phyloP scores from a whole-genome alignment of 2,797 vertebrate species.

The Propithecus deckenii region DNA sequence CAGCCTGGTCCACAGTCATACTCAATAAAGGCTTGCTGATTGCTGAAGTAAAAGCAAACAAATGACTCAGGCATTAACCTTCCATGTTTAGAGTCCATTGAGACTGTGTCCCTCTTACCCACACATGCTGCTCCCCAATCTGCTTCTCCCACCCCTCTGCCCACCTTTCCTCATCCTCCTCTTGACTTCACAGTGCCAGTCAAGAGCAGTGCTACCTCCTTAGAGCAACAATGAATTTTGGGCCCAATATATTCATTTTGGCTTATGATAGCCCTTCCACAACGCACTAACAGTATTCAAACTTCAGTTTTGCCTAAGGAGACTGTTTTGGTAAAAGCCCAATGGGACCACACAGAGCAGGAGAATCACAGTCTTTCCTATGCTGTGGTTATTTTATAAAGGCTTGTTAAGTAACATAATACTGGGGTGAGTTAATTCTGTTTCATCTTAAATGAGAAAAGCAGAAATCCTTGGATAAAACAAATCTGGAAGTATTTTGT shows the following conservation, averaged over 20 bases:
- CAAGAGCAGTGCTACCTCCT: background rate
- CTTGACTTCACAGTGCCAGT: background rate
- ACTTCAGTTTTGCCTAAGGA: background rate
- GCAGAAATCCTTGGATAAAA: background rate
- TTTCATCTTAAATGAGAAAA: conserved; percentile 13
- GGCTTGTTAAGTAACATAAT: background rate
- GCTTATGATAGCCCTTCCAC: background rate
- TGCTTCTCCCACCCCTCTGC: background rate
- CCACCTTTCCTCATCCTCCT: background rate
- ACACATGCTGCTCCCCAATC: background rate
- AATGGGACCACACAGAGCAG: background rate
- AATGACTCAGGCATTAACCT: background rate
- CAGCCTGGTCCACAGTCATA: background rate
- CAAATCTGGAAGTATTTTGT: background rate
- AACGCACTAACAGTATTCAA: background rate
- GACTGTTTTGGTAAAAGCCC: background rate
- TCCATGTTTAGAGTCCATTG: background rate
- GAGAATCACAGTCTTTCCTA: background rate
- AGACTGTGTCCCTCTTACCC: background rate
- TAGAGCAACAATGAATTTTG: background rate
- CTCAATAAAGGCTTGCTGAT: background rate
- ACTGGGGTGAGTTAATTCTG: background rate
- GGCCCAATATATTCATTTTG: background rate
- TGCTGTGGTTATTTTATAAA: background rate
- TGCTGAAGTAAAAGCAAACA: background rate